Evolutionary conservation across 2,113 vertebrate genomes (phyloP), one percentile per base, ranked within the genome.

Genomic region (Pteruthius melanotis): DNA sequence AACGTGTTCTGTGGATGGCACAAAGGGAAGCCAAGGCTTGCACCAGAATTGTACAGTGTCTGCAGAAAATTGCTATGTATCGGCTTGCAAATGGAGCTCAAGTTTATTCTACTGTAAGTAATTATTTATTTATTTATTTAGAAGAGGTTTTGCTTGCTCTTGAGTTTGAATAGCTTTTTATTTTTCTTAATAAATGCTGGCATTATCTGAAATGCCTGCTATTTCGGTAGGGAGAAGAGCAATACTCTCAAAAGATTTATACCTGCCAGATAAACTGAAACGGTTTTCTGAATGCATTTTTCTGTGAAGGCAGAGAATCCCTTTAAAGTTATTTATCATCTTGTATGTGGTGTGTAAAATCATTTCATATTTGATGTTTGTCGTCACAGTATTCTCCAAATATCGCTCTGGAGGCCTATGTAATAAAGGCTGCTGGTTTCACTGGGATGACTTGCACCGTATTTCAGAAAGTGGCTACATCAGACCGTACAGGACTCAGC

Each of bases 361-460:
- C 47, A 33, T 96, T 78, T 97, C 53, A 44, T 96, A 30, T 83
- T 71, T 96, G 54, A n/a, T 79, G 75, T 97, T 94, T 93, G 28
- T 91, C 1, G 1, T 78, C 79, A 37, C 97, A 99, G 99, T 99
- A 98, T 71, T 99, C 99, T 59, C 98, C 98, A 95, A 99, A 99
- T 96, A 99, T 99, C 49, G 99, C 99, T 27, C 98, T 99, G 95
- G 99, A 99, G 97, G 98, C 99, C 28, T 99, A 99, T 40, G 96
- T 98, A 68, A 98, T 99, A 96, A 98, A 99, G 93, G 98, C 98
- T 60, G 96, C 97, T 11, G 98, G 98, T 88, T 99, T 99, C 98
- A 98, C 98, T 10, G 99, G 99, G 28, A 99, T 99, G 99, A 99
- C 98, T 11, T 99, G 99, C 98, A 99, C 99, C 20, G 97, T 99